Percentiles rank a stretch among this genome's conserved stretches.
These are phyloP conservation scores for Strigamia maritima DNA, from an alignment of 2,888 invertebrate species.

Conservation along the genomic window DNA sequence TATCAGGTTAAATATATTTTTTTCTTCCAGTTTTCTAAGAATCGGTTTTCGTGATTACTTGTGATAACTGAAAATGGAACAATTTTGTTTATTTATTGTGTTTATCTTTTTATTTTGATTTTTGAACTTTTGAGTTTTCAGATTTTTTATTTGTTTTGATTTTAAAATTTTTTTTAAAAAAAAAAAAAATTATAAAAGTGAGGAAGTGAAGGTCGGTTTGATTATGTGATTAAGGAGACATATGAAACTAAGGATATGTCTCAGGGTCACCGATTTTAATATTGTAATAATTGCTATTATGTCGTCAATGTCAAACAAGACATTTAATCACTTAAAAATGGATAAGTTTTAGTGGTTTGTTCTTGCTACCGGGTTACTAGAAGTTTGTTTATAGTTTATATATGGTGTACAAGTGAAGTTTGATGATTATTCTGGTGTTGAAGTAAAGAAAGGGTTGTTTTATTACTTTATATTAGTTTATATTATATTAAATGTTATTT, in stretches of 20 bases:
- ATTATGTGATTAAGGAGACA: background rate
- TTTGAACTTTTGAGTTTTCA: background rate
- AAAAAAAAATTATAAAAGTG: background rate
- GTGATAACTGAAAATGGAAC: background rate
- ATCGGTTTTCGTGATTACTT: background rate
- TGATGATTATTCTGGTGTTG: too few relatives aligned
- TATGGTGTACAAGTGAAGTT: too few relatives aligned
- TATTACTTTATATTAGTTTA: too few relatives aligned
- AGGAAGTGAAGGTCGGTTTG: conserved; percentile 25
- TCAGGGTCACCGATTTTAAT: conserved; percentile 16
- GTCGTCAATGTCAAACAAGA: background rate
- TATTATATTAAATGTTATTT: too few relatives aligned
- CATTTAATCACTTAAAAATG: background rate
- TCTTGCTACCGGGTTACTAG: background rate
- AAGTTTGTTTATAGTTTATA: background rate
- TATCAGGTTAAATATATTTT: background rate
- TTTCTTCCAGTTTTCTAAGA: background rate
- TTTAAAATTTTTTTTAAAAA: background rate
- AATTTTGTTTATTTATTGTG: background rate
- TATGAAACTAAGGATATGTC: background rate
- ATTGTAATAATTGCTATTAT: conserved; percentile 12
- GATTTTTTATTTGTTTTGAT: background rate
- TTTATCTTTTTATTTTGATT: background rate
- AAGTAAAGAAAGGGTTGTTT: too few relatives aligned
- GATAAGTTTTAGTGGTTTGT: background rate